Evolutionary conservation across 2,888 invertebrate species (phyloP), one percentile per base, ranked within the genome.

Genomic region (Meta bourneti): DNA sequence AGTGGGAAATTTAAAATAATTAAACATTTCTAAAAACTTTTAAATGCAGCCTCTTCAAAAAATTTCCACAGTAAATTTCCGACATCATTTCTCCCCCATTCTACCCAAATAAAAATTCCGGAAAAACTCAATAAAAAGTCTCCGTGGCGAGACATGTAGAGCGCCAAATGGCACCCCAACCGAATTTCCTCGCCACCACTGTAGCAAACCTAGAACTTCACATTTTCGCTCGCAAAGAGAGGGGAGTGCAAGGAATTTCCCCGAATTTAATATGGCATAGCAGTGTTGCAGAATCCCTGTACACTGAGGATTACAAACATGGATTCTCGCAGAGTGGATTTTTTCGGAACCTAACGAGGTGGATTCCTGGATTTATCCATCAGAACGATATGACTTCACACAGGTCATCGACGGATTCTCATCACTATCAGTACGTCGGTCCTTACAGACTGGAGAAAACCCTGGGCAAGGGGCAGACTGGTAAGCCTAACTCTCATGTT

Each of bases 361-460:
- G 86, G 87, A 87, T 80, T 80, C 80, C 81, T 51, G 82, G 89
- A 82, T 75, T 79, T n/a, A 90, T 51, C 87, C 97, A 97, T 93
- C 97, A 98, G 80, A 74, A 71, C 87, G 94, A 98, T 83, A 92
- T 92, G 92, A 89, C 90, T 89, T 90, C 92, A 11, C 92, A 92
- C 72, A 84, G 92, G 82, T 90, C 87, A 54, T 84, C 92, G 13
- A 54, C 81, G 81, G 93, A 93, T 83, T 78, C 89, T 51, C 93
- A 93, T 81, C 93, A 94, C 89, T 94, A 94, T 95, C 98, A 98
- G 96, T 99, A 98, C 96, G 99, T 99, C 94, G 99, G 99, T 94
- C 99, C 99, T 92, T 99, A 99, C 96, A 96, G 99, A 95, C 96
- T 99, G 95, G 99, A 99, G 96, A 99, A 99, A 95, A 99, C 99